Percentiles rank a stretch among this genome's conserved stretches.
Conservation (phyloP, 37 sponge, comb jelly and placozoan genomes). For the Beroe forskalii region DNA sequence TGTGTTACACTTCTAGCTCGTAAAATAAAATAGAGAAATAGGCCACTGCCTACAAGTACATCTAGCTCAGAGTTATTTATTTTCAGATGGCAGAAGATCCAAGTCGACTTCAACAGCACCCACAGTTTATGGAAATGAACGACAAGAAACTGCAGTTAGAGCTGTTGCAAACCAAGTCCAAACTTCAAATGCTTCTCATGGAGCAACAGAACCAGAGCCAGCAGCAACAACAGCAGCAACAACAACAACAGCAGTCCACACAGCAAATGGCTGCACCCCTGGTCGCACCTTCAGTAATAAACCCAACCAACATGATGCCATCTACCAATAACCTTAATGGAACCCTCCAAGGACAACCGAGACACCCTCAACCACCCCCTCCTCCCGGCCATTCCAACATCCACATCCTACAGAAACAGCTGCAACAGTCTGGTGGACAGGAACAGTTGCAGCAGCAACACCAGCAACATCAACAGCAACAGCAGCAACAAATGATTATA, state of each 20-base stretch:
- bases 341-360: too few species aligned
- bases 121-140: background rate
- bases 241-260: background rate
- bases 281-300: background rate
- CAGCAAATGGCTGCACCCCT: too few species aligned
- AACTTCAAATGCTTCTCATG: constrained; percentile 33
- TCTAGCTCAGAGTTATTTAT: too few species aligned
- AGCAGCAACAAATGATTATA: background rate
- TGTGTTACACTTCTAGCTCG: too few species aligned
- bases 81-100: background rate
- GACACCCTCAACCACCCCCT: background rate
- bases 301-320: background rate
- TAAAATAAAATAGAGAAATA: too few species aligned
- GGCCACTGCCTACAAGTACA: too few species aligned
- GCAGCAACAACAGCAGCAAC: background rate
- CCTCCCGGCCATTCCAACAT: background rate
- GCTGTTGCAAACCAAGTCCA: constrained; percentile 25
- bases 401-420: constrained; percentile 26
- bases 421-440: background rate
- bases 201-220: constrained; percentile 1
- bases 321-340: too few species aligned
- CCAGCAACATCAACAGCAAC: constrained; percentile 24
- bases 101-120: background rate
- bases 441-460: background rate
- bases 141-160: constrained; percentile 15